Conservation (phyloP, 2,797 vertebrate species). For the Dromococcyx pavoninus region DNA sequence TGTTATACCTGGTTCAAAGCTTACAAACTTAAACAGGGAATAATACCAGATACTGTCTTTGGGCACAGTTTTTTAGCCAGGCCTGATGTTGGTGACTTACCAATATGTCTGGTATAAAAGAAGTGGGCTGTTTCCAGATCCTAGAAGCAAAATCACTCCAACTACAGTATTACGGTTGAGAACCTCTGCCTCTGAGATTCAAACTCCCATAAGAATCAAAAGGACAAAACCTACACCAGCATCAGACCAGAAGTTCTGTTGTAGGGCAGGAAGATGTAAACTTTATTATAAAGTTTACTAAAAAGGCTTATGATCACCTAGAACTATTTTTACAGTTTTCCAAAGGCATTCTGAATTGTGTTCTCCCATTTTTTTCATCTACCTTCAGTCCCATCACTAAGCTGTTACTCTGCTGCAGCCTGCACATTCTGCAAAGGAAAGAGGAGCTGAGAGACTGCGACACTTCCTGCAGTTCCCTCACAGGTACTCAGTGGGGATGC, state of each 20-base stretch:
- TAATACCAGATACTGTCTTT: neutral
- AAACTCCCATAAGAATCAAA: neutral
- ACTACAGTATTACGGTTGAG: neutral
- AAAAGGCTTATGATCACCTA: neutral
- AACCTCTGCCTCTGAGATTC: neutral
- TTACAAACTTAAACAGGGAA: neutral
- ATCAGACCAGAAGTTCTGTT: neutral
- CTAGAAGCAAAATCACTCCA: neutral
- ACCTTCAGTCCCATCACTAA: neutral
- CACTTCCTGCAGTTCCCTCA: conserved; percentile 5
- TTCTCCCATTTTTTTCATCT: neutral
- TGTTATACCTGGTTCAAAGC: neutral
- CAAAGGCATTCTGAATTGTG: neutral
- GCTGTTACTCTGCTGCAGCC: neutral
- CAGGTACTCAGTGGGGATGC: neutral
- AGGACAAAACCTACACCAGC: neutral
- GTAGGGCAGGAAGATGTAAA: neutral
- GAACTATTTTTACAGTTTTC: neutral
- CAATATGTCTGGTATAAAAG: neutral
- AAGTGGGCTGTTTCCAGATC: neutral
- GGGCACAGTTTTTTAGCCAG: neutral
- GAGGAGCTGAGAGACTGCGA: neutral
- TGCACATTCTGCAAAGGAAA: neutral
- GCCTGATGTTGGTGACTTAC: neutral
- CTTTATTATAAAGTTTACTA: neutral